Evolutionary conservation across 2,797 vertebrate species (phyloP).

Genomic region (Vultur gryphus): DNA sequence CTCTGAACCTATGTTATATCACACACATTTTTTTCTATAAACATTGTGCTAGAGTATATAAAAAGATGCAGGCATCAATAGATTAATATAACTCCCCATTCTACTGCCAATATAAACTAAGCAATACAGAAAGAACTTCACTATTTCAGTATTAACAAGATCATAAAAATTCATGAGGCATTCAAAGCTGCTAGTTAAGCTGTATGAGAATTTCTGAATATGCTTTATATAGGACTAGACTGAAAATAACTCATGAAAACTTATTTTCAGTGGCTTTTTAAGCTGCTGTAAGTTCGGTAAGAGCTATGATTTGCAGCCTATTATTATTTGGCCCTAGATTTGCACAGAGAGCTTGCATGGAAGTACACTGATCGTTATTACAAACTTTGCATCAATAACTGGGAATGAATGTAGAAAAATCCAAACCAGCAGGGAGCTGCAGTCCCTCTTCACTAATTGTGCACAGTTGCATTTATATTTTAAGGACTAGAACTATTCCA

Average conservation of each 20-base stretch:
- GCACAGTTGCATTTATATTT: neutral
- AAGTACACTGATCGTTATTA: neutral
- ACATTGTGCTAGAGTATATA: neutral
- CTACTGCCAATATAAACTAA: neutral
- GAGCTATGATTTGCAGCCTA: neutral
- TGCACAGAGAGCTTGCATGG: neutral
- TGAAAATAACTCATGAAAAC: constrained; percentile 25
- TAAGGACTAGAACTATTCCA: neutral
- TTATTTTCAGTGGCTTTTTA: neutral
- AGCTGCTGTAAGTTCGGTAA: neutral
- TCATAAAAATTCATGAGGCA: constrained; percentile 46
- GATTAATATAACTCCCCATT: neutral
- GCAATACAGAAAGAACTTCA: neutral
- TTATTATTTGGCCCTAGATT: neutral
- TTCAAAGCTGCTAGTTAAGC: constrained; percentile 4
- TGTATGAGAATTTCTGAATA: constrained; percentile 16
- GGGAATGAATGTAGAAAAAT: neutral
- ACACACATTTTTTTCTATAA: neutral
- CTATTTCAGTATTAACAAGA: constrained; percentile 38
- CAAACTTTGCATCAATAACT: neutral
- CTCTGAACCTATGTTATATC: neutral
- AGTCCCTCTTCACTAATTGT: neutral
- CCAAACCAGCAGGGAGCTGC: neutral
- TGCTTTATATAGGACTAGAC: neutral
- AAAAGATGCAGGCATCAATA: neutral